Evolutionary conservation across 2,888 invertebrate genomes (phyloP).

Genomic region (Agonopterix arenella): DNA sequence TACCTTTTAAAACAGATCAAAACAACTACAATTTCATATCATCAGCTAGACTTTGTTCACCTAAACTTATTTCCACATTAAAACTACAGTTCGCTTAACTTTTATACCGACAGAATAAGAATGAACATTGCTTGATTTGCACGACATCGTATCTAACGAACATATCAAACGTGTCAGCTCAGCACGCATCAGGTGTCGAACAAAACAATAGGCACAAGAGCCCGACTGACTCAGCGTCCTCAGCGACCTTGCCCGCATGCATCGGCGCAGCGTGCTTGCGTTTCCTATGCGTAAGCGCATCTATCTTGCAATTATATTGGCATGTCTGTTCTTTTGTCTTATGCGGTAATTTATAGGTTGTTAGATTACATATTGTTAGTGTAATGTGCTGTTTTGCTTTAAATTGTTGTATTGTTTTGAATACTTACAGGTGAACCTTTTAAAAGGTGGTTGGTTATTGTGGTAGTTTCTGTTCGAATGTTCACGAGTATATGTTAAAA

Average conservation of each 20-base stretch:
- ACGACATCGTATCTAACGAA: background rate
- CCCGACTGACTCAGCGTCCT: constrained; percentile 1
- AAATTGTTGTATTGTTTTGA: background rate
- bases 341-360: no score
- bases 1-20: no score
- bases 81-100: no score
- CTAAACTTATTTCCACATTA: no score
- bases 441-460: no score
- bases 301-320: background rate
- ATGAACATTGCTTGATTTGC: background rate
- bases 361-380: background rate
- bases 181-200: background rate
- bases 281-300: background rate
- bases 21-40: no score
- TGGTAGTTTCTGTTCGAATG: no score
- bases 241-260: constrained; percentile 2
- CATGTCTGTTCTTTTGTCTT: no score
- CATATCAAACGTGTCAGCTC: background rate
- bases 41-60: no score
- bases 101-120: no score
- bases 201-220: background rate
- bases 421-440: no score
- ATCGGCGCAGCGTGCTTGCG: background rate
- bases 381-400: background rate
- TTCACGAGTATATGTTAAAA: no score